phyloP scores from a whole-genome alignment of 1,140 invertebrate genomes.

The Notospermus geniculatus region DNA sequence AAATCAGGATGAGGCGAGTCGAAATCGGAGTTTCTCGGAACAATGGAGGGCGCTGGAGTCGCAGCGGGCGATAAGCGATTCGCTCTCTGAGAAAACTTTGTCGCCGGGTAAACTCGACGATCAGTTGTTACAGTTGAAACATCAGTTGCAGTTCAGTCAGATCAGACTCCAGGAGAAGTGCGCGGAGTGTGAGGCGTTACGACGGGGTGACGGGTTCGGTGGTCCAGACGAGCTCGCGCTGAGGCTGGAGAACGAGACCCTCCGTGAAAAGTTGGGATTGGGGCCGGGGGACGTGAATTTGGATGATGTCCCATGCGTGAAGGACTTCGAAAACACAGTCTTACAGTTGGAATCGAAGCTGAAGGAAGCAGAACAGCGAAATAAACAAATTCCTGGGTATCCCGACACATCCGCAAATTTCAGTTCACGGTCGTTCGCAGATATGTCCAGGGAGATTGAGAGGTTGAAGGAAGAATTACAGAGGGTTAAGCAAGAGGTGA shows the following conservation, averaged over 20 bases:
- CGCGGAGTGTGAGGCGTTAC: neutral
- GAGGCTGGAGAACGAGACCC: neutral
- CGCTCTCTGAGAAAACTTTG: neutral
- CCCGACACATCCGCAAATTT: slow-evolving; percentile 15
- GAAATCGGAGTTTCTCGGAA: too few species aligned
- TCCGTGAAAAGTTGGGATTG: slow-evolving; percentile 2
- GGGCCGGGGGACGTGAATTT: neutral
- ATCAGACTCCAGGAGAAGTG: neutral
- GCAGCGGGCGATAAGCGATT: neutral
- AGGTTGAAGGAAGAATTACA: slow-evolving; percentile 23
- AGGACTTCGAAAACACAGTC: neutral
- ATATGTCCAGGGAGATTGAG: slow-evolving; percentile 34
- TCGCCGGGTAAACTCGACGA: slow-evolving; percentile 9
- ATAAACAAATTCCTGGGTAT: too few species aligned
- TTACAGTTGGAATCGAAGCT: slow-evolving; percentile 8
- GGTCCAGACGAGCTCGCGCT: too few species aligned
- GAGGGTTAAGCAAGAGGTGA: slow-evolving; percentile 8
- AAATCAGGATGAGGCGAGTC: too few species aligned
- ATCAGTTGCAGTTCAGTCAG: neutral
- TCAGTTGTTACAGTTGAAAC: neutral
- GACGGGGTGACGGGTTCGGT: too few species aligned
- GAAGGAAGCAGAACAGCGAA: slow-evolving; percentile 21
- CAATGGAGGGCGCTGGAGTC: neutral
- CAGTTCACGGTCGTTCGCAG: slow-evolving; percentile 27
- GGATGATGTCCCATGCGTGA: neutral